Evolutionary conservation across 2,888 invertebrate genomes (phyloP).

Genomic region (Sesia apiformis): DNA sequence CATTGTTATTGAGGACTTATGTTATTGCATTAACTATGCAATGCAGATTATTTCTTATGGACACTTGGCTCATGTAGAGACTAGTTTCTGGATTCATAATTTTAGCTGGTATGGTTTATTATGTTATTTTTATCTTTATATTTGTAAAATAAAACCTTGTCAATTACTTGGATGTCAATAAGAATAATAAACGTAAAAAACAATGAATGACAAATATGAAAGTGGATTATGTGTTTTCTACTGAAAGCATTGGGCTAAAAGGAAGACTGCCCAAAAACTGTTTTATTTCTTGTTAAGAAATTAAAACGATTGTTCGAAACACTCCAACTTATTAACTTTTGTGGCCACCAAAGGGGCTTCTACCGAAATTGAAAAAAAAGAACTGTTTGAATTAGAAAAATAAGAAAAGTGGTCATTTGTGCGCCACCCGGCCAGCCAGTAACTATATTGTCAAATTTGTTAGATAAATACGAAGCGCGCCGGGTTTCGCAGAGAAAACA

Average conservation of each 20-base stretch:
- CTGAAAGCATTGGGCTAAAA: not conserved
- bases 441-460: slow-evolving; percentile 17
- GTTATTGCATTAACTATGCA: too few species aligned
- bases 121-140: too few species aligned
- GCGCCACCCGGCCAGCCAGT: slow-evolving; percentile 7
- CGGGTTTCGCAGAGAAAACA: not conserved
- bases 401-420: slow-evolving; percentile 16
- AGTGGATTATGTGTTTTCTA: too few species aligned
- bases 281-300: slow-evolving; percentile 31
- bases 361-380: slow-evolving; percentile 30
- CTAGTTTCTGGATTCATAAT: too few species aligned
- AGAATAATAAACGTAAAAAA: too few species aligned
- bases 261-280: not conserved
- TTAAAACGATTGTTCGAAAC: slow-evolving; percentile 42
- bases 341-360: slow-evolving; percentile 28
- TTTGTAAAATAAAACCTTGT: too few species aligned
- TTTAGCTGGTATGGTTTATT: too few species aligned
- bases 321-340: slow-evolving; percentile 29
- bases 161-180: too few species aligned
- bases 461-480: slow-evolving; percentile 11
- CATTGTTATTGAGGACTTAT: too few species aligned
- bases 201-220: too few species aligned
- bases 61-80: too few species aligned
- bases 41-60: too few species aligned
- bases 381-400: slow-evolving; percentile 22